Evolutionary conservation across 2,797 vertebrate species (phyloP), one percentile per base, ranked within the genome.

Genomic region (Decapterus maruadsi): DNA sequence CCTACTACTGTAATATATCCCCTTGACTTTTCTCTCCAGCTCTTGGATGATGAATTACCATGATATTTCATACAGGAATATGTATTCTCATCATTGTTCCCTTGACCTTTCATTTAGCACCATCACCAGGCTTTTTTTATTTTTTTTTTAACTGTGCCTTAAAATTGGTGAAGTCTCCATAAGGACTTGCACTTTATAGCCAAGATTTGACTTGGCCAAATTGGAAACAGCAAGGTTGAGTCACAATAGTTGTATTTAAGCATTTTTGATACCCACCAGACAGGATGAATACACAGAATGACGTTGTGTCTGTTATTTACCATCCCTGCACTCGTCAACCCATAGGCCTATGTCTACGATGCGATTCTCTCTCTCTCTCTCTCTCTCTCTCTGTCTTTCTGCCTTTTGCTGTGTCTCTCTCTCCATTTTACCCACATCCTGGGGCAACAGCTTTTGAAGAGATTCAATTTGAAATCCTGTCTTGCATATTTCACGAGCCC

Each of bases 401-500:
- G 36, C 53, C 8, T 55, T 53, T 68, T 64, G 82, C 68, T 74
- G 43, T 58, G 46, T 63, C 45, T 55, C 8, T 55, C 53, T 68
- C 67, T 83, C 66, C 22, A 50, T 82, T 92, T 90, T 84, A 82
- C 80, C 78, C 72, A 89, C 84, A 87, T 85, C 88, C 85, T 0
- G 42, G 34, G 89, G 90, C 81, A 80, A 72, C 58, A 1, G 71
- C 80, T 82, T 87, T 78, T 81, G 80, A 90, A 87, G 70, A 85
- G 80, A 90, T 83, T 86, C 81, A 79, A 86, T 87, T 84, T 81
- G 64, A 91, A 87, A 82, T 75, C 70, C 75, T 13, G 66, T 75
- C 73, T 75, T 92, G 79, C 88, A 90, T 92, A 88, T 91, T 92
- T 93, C 75, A 90, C 43, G 4, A 89, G 80, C 75, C 63, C 62